Evolutionary conservation across 2,888 invertebrate species (phyloP), one percentile per base, ranked within the genome.

Genomic region (Sericinus montela): DNA sequence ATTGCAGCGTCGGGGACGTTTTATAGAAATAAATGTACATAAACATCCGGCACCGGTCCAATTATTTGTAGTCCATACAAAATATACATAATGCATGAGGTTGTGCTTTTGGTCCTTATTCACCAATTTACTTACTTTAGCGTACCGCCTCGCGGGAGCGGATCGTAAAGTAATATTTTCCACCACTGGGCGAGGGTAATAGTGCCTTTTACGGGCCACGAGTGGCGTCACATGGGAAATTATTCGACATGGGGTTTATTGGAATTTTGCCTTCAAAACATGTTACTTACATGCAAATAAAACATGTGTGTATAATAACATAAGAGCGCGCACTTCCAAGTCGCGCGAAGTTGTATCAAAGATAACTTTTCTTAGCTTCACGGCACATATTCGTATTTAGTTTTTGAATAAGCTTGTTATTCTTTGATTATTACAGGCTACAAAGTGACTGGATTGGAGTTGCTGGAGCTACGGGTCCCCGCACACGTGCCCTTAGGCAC

Each of bases 391-490:
- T 39, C 32, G 43, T 45, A n/a, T 28, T 28, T 32, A 30, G 25
- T 13, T 25, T n/a, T n/a, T 29, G 35, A 41, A 28, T 16, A 41
- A 19, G 16, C 36, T 42, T 41, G 25, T 35, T 25, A 15, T 40
- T 13, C 9, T 43, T 44, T 45, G 13, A 32, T 32, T 32, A 36
- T 45, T 60, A 10, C 70, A 84, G 84, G 80, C 51, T 77, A 76
- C 48, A 75, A 77, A 1, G 83, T 78, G 11, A 69, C 71, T 34
- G 76, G 83, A 37, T 45, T 96, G 65, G 92, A 93, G 63, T 90
- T 97, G 75, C 90, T 93, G 59, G 95, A 95, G 75, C 89, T 97
- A 49, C 91, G 93, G 61, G 93, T 97, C 69, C 96, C 96, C 13
- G 92, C 93, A 57, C 95, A 96, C 81, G 94, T 95, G 60, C 93